These are phyloP conservation scores for Crotalus helleri DNA, from an alignment of 2,113 vertebrate genomes.

Conservation along the genomic window DNA sequence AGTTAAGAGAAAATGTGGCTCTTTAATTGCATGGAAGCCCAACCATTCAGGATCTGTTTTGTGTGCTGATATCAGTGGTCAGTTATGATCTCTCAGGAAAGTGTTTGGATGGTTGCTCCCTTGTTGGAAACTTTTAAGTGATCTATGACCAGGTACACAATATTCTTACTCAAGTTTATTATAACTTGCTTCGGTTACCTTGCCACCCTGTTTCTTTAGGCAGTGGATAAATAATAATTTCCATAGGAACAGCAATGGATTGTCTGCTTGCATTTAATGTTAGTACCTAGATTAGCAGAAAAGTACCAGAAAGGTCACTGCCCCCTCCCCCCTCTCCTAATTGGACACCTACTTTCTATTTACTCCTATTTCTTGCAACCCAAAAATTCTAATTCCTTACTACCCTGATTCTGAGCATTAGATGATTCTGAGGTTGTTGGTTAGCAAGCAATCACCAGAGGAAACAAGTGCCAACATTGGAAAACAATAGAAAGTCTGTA, in stretches of 20 bases:
- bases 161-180: not conserved
- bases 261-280: not conserved
- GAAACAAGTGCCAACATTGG: not conserved
- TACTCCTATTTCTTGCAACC: not conserved
- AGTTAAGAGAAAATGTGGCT: not conserved
- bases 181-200: not conserved
- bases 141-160: not conserved
- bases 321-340: not conserved
- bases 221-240: not conserved
- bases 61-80: slow-evolving; percentile 15
- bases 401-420: not conserved
- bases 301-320: not conserved
- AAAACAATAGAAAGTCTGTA: not conserved
- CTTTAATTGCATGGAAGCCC: not conserved
- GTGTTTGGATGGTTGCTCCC: not conserved
- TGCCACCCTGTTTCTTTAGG: not conserved
- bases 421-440: not conserved
- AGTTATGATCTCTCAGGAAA: not conserved
- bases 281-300: not conserved
- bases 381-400: not conserved
- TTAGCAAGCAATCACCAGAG: not conserved
- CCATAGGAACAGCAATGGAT: not conserved
- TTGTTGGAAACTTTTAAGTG: not conserved
- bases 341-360: not conserved
- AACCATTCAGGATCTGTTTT: not conserved